Evolutionary conservation across 2,113 vertebrate species (phyloP), one percentile per base, ranked within the genome.

Genomic region (Seriola rivoliana): DNA sequence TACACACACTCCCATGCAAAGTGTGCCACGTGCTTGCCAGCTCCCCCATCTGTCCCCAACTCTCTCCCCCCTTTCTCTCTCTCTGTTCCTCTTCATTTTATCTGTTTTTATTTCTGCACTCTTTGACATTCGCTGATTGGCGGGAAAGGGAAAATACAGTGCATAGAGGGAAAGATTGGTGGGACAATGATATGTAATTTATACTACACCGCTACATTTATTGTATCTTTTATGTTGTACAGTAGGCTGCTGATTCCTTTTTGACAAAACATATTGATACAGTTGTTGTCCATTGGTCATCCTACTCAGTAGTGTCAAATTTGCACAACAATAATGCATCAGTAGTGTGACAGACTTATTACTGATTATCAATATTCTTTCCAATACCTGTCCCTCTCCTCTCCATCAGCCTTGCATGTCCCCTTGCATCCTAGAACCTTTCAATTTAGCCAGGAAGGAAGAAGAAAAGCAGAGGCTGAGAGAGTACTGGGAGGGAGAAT

Each of bases 21-120:
- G 80, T 86, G 88, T 86, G 85, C 88, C 89, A 88, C 87, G 79
- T 88, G 85, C 78, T 85, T 90, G 90, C 89, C 92, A 94, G 90
- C 91, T 82, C 87, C 85, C 90, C 94, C 93, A 92, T 90, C 92
- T 93, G 92, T 91, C 85, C 85, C 66, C 59, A 79, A 46, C 69
- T 76, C 75, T 63, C 59, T 59, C 70, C 66, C 76, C 68, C 46
- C 42, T 69, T 69, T 40, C 55, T 52, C 80, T 72, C 64, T 77
- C 67, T 50, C 64, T 76, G 69, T 68, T 63, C 79, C 77, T 69
- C 58, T 75, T 69, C 63, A 57, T 68, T 68, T 62, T 81, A 67
- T 80, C 54, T 86, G 70, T 72, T 89, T 91, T 85, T 81, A 63
- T 88, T 88, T 84, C 76, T 83, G 36, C 68, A 77, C 72, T 64